phyloP scores from a whole-genome alignment of 2,797 vertebrate genomes.

The Varecia variegata region DNA sequence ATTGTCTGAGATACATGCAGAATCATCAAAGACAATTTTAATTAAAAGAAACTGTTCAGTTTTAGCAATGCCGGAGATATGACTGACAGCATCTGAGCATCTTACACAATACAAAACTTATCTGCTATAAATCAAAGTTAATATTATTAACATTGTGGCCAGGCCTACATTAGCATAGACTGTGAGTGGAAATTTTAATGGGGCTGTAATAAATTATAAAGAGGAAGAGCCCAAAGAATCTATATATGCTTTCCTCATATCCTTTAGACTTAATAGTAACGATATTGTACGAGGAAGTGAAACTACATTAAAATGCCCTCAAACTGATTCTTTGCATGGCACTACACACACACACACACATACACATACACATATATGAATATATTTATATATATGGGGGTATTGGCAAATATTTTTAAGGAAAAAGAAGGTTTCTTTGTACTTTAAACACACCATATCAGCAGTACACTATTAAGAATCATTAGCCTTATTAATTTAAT shows the following conservation, averaged over 20 bases:
- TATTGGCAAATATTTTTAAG: background rate
- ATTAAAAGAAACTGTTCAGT: background rate
- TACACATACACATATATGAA: background rate
- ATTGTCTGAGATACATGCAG: background rate
- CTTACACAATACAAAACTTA: background rate
- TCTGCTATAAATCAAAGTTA: background rate
- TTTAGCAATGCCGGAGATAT: background rate
- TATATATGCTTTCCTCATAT: background rate
- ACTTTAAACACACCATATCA: background rate
- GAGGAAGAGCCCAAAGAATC: background rate
- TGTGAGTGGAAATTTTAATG: background rate
- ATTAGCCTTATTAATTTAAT: background rate
- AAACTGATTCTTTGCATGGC: background rate
- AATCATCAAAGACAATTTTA: background rate
- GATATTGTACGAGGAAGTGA: background rate
- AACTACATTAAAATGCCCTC: background rate
- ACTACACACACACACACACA: background rate
- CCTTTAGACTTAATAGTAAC: background rate
- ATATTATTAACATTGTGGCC: background rate
- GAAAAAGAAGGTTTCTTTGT: background rate
- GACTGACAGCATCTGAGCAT: background rate
- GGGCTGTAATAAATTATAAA: background rate
- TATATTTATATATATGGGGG: background rate
- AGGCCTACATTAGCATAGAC: background rate
- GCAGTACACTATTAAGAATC: background rate